Base-by-base conservation (phyloP, 1,140 invertebrate species). In the Penaeus indicus region DNA sequence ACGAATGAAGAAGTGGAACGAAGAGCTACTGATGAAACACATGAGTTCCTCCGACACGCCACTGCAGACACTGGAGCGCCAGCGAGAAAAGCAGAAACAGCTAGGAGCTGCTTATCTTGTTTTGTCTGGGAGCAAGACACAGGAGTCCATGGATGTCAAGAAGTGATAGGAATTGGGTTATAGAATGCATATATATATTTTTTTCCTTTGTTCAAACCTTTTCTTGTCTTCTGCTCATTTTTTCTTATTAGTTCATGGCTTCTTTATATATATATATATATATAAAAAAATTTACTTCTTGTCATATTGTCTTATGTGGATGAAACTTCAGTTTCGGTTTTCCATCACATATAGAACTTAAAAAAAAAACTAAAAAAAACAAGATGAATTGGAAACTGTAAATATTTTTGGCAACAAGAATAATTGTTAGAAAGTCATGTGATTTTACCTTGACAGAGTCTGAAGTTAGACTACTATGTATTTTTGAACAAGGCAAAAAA, bases 21-120 rank as follows among this genome's bases (percentile, higher is more conserved):
- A 92, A 67, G 90, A 91, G 27, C 92, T 97, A 95, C 93, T 99
- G 90, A 98, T 99, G 97, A 98, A 98, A 92, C 96, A 98, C 92
- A 99, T 99, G 98, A 99, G 97, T 92, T 99, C 98, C 16, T 99
- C 97, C 10, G 99, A 99, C 93, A 99, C 98, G 0, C 98, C 99
- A 11, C 94, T 99, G 25, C 96, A 97, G 91, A 99, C 99, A 3
- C 94, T 99, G 27, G 96, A 96, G 91, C 95, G 99, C 94, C 93
- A 99, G 86, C 96, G 98, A 94, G 97, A 98, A 54, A 99, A 99
- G 92, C 99, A 99, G 92, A 98, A 97, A 92, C 97, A 99, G 94
- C 97, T 98, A 4, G 97, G 99, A 91, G 97, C 97, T 16, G 96
- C 99, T 0, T 99, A 96, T 93, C 95, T 99, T 91, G 96, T 99